Percentiles rank a stretch among this genome's conserved stretches.
Conservation (phyloP, 2,888 invertebrate genomes). For the Drosophila sordidapex region DNA sequence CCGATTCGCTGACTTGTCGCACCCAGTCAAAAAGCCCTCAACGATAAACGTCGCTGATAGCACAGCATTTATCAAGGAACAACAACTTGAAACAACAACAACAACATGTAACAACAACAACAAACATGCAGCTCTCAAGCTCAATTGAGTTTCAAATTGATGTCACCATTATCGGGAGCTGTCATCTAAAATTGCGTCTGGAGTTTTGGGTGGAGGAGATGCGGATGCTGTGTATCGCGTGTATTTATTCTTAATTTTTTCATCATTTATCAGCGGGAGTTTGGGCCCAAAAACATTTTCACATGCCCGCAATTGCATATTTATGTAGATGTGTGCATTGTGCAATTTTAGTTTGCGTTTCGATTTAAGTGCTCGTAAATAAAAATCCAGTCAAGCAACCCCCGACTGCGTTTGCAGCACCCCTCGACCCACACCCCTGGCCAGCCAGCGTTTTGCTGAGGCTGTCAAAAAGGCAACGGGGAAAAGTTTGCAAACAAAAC, state of each 20-base stretch:
- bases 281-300: slow-evolving; percentile 38
- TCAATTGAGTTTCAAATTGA: slow-evolving; percentile 85
- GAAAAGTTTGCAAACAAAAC: slow-evolving; percentile 84
- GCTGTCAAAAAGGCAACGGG: slow-evolving; percentile 78
- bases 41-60: slow-evolving; percentile 78
- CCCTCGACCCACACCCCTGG: slow-evolving; percentile 32
- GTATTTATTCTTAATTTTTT: slow-evolving; percentile 76
- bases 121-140: slow-evolving; percentile 58
- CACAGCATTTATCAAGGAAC: slow-evolving; percentile 71
- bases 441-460: slow-evolving; percentile 13
- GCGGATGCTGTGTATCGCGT: slow-evolving; percentile 30
- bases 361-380: slow-evolving; percentile 80
- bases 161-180: slow-evolving; percentile 83
- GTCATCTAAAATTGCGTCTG: slow-evolving; percentile 75
- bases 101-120: slow-evolving; percentile 13
- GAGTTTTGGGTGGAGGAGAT: not conserved
- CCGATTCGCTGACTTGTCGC: slow-evolving; percentile 78
- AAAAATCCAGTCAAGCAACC: slow-evolving; percentile 67
- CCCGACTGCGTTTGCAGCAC: slow-evolving; percentile 18
- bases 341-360: slow-evolving; percentile 76
- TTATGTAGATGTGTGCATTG: slow-evolving; percentile 76
- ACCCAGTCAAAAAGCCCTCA: slow-evolving; percentile 61
- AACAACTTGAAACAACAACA: slow-evolving; percentile 51
- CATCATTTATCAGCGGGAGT: slow-evolving; percentile 73
- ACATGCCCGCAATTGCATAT: slow-evolving; percentile 80